Base-by-base conservation (phyloP, 2,888 invertebrate genomes). In the Trachelus tabidus region DNA sequence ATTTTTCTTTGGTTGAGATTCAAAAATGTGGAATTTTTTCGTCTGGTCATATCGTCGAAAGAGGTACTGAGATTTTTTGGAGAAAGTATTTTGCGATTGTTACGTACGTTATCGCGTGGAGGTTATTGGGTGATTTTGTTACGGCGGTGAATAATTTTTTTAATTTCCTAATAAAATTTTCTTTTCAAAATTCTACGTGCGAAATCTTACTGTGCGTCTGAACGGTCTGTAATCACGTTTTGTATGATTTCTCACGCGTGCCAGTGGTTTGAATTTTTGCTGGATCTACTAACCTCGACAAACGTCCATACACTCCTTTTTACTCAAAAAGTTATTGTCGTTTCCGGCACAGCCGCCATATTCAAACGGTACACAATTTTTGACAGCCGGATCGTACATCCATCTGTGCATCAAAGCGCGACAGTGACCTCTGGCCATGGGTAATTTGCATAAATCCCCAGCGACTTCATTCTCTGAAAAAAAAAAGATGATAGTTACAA, bases 291-390 rank as follows among this genome's bases (percentile, higher is more conserved):
- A 15, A 81, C 86, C 87, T 77, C 80, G 83, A 79, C 88, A 88
- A 40, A 83, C 82, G 69, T 84, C 83, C 69, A 79, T 73, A 74
- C 88, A 88, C 37, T 87, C 86, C 30, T 85, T 84, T 73, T 84
- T 83, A 15, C 83, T 81, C 11, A 81, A 80, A 80, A 88, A 88
- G 74, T 87, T 88, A 77, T 88, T 88, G 23, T 82, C 80, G 79
- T 87, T 87, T 30, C 86, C 86, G 76, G 85, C 83, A 75, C 88
- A 88, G 69, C 88, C 88, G 33, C 88, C 88, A 75, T 85, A 88
- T 73, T 84, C 85, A 77, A 88, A 88, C 69, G 82, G 80, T 30
- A 84, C 80, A 75, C 88, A 88, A 23, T 82, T 80, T 74, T 85
- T 84, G 3, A 76, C 76, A 12, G 82, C 77, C 0, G 84, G 73